Percentiles rank a stretch among this genome's conserved stretches.
Evolutionary conservation across 2,888 invertebrate species (phyloP).

Genomic region (Dynastes hyllus): DNA sequence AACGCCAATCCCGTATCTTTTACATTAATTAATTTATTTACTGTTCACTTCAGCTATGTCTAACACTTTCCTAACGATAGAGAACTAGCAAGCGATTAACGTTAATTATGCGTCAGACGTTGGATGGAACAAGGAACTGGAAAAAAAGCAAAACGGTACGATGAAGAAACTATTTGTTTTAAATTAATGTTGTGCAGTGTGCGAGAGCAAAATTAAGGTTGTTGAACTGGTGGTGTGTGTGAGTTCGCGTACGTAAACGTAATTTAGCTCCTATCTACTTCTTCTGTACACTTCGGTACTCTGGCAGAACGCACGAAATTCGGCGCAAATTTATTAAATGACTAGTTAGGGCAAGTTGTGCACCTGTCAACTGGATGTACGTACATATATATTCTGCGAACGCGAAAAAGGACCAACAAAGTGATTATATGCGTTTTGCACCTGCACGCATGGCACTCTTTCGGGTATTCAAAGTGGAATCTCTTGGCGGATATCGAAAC

Average conservation of each 20-base stretch:
- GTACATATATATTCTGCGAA: conserved; percentile 2
- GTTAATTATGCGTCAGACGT: conserved; percentile 26
- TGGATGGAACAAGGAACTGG: conserved; percentile 23
- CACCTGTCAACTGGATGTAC: conserved; percentile 37
- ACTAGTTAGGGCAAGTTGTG: conserved; percentile 31
- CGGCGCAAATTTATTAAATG: conserved; percentile 32
- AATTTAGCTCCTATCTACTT: not conserved
- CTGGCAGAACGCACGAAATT: conserved; percentile 18
- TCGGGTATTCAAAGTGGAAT: too few species aligned
- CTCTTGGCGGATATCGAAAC: not conserved
- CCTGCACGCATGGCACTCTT: not conserved
- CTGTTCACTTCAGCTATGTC: not conserved
- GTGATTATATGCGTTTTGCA: not conserved
- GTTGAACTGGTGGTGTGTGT: conserved; percentile 33
- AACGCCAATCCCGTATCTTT: not conserved
- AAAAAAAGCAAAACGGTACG: conserved; percentile 36
- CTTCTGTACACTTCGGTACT: not conserved
- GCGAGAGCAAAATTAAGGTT: conserved; percentile 45
- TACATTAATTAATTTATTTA: conserved; percentile 17
- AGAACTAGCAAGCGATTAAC: conserved; percentile 7
- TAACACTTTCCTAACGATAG: conserved; percentile 18
- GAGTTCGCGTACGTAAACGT: conserved; percentile 5
- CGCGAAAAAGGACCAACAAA: conserved; percentile 11
- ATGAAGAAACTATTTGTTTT: conserved; percentile 42
- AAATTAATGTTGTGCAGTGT: conserved; percentile 46